Evolutionary conservation across 2,888 invertebrate species (phyloP), one percentile per base, ranked within the genome.

Genomic region (Yponomeuta evonymella): DNA sequence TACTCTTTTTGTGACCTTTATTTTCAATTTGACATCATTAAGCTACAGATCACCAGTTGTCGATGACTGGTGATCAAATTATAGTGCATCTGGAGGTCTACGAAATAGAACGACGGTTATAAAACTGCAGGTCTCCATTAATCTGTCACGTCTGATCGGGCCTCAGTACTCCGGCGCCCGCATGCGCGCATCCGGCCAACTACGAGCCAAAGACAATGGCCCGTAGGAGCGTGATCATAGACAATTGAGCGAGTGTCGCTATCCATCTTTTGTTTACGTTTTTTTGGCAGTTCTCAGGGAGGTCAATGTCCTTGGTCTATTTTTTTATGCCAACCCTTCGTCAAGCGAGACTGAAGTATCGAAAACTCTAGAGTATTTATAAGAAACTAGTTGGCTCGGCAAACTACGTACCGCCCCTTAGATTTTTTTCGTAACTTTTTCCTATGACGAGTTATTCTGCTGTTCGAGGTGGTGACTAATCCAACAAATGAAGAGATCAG

Each of bases 111-210:
- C 12, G 15, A 58, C 51, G 12, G 51, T 71, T 70, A 72, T 72
- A 15, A 58, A 58, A 58, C 51, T 58, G 5, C 51, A 58, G 15
- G 51, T 58, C 51, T 15, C 51, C 51, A 58, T 58, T 58, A 58
- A 15, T 58, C 15, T 58, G 51, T 58, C 51, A 58, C 51, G 51
- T 58, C 15, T 58, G 51, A 58, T 58, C 15, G 15, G 5, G 51
- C 15, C 15, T 10, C 51, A 51, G 51, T 58, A 58, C 70, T 72
- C 71, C 68, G 65, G 71, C 79, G 80, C 89, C 89, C 89, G 89
- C 89, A 89, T 89, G 81, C 81, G 81, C 81, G 77, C 85, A 85
- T 85, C 88, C 88, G 87, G 83, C 77, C 51, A 78, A 78, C 71
- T 72, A 71, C 48, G 71, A 72, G 71, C 73, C 79, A 79, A 78